Evolutionary conservation across 2,888 invertebrate species (phyloP).

Genomic region (Cheilosia pagana): DNA sequence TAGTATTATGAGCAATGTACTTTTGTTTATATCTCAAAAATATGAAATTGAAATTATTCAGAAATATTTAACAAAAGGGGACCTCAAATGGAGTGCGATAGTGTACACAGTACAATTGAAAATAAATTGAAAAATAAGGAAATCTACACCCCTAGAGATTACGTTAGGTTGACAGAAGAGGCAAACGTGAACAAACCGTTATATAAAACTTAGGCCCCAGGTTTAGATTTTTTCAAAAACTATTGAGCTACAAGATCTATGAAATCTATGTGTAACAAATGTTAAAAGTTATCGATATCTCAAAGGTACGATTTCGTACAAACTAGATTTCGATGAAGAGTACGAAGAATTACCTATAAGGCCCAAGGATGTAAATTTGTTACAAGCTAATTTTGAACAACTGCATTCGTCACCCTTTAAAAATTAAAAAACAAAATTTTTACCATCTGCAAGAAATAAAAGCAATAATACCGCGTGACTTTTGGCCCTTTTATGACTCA

Average conservation of each 20-base stretch:
- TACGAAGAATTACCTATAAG: neutral
- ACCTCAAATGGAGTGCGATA: constrained; percentile 20
- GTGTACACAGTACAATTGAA: constrained; percentile 34
- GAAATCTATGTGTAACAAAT: too few species aligned
- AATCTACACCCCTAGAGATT: constrained; percentile 38
- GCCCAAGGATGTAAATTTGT: neutral
- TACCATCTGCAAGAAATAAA: too few species aligned
- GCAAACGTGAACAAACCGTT: constrained; percentile 34
- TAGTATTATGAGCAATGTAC: constrained; percentile 30
- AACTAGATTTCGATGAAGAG: neutral
- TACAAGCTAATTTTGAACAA: neutral
- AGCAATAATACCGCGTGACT: too few species aligned
- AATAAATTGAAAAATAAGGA: constrained; percentile 29
- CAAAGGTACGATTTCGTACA: neutral
- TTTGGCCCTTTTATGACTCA: too few species aligned
- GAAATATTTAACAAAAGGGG: constrained; percentile 23
- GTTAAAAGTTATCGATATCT: neutral
- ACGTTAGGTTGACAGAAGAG: constrained; percentile 24
- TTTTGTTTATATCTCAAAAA: constrained; percentile 11
- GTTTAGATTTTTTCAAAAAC: constrained; percentile 3
- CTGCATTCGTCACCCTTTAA: neutral
- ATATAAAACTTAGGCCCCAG: constrained; percentile 19
- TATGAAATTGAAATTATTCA: constrained; percentile 4
- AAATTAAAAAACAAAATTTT: neutral
- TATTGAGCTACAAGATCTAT: constrained; percentile 4